phyloP scores from a whole-genome alignment of 2,113 vertebrate genomes.

The Oryzias curvinotus region DNA sequence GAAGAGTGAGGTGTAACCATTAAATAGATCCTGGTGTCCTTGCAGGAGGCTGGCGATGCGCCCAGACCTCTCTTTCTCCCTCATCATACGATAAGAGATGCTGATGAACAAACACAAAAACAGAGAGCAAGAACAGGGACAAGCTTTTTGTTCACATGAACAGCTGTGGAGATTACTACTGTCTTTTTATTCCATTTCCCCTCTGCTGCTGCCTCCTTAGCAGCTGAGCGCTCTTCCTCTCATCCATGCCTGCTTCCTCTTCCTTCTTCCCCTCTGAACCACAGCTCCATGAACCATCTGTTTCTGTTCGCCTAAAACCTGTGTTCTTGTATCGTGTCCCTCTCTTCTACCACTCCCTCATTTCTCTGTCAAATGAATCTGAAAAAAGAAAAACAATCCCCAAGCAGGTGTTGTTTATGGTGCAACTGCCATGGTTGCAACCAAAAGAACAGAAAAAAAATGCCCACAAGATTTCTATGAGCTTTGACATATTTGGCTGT shows the following conservation, averaged over 20 bases:
- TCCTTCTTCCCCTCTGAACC: constrained; percentile 23
- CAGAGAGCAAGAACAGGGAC: constrained; percentile 25
- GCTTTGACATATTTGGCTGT: constrained; percentile 12
- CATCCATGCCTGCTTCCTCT: constrained; percentile 17
- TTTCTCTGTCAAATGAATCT: constrained; percentile 43
- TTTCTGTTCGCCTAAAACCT: constrained; percentile 43
- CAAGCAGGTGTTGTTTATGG: constrained; percentile 51
- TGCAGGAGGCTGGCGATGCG: constrained; percentile 37
- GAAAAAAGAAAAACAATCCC: constrained; percentile 18
- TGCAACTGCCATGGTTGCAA: constrained; percentile 20
- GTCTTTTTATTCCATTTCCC: constrained; percentile 42
- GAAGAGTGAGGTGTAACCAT: constrained; percentile 54
- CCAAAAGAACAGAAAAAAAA: constrained; percentile 3
- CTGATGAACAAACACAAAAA: constrained; percentile 53
- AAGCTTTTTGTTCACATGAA: constrained; percentile 37
- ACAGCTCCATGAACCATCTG: constrained; percentile 48
- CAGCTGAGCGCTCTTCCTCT: constrained; percentile 28
- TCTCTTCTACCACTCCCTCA: constrained; percentile 17
- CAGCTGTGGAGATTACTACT: constrained; percentile 60
- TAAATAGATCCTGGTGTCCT: constrained; percentile 53
- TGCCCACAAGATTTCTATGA: constrained; percentile 22
- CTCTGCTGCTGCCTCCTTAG: constrained; percentile 21
- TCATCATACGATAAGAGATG: constrained; percentile 57
- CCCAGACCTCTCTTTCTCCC: constrained; percentile 13
- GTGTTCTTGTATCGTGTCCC: constrained; percentile 11